Conservation (phyloP, 2,113 vertebrate species). For the Brachirus orientalis region DNA sequence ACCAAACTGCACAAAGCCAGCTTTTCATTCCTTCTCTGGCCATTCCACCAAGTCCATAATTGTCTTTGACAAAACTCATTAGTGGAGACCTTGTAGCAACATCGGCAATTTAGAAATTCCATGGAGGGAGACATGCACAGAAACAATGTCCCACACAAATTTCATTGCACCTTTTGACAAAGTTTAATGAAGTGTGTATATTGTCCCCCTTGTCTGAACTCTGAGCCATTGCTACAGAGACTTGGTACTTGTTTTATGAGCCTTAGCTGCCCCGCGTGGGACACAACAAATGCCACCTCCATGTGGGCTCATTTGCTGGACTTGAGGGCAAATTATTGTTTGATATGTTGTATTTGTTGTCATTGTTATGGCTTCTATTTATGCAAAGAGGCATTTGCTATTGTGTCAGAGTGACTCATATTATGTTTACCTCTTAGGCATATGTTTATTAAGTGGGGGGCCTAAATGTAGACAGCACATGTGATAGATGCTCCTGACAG, state of each 20-base stretch:
- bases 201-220: conserved; percentile 83
- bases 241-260: conserved; percentile 76
- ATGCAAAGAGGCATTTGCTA: conserved; percentile 64
- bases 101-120: conserved; percentile 84
- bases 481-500: conserved; percentile 57
- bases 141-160: conserved; percentile 84
- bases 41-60: conserved; percentile 82
- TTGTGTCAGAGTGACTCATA: conserved; percentile 73
- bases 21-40: conserved; percentile 83
- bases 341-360: conserved; percentile 69
- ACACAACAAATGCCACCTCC: conserved; percentile 82
- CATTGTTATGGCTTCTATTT: conserved; percentile 73
- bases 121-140: conserved; percentile 82
- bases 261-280: conserved; percentile 82
- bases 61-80: conserved; percentile 93
- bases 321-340: conserved; percentile 74
- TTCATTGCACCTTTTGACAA: conserved; percentile 86
- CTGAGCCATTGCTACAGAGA: conserved; percentile 80
- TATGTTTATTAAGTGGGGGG: conserved; percentile 66
- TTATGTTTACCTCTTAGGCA: conserved; percentile 51
- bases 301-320: conserved; percentile 74
- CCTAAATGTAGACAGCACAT: conserved; percentile 40
- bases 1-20: conserved; percentile 84
- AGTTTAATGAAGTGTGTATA: conserved; percentile 89
- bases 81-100: conserved; percentile 85